phyloP scores from a whole-genome alignment of 92 coral and sea anemone genomes.

The Porites cylindrica region DNA sequence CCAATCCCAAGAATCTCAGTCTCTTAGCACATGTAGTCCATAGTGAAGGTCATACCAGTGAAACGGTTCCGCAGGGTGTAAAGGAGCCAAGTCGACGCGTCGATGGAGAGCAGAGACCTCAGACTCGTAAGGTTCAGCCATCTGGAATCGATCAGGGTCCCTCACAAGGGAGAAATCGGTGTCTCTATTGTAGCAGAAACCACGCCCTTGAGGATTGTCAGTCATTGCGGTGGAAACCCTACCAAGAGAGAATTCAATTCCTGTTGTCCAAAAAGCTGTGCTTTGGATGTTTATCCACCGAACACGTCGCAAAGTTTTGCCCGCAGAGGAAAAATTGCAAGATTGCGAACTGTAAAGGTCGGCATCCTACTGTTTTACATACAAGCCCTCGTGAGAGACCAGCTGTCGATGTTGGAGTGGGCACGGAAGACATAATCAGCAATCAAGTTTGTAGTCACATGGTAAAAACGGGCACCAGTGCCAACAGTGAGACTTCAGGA shows the following conservation, averaged over 20 bases:
- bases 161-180: not conserved
- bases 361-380: conserved; percentile 61
- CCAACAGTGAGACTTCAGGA: conserved; percentile 13
- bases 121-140: not conserved
- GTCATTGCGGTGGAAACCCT: conserved; percentile 43
- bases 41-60: no score
- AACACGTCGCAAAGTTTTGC: conserved; percentile 50
- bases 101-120: not conserved
- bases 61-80: no score
- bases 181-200: conserved; percentile 32
- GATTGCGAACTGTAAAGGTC: conserved; percentile 31
- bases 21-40: not conserved
- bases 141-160: not conserved
- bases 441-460: not conserved
- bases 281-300: conserved; percentile 52
- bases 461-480: not conserved
- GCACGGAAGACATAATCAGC: not conserved
- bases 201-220: conserved; percentile 48
- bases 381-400: conserved; percentile 9
- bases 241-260: conserved; percentile 46
- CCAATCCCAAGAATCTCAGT: not conserved
- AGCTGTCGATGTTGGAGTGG: not conserved
- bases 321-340: conserved; percentile 34
- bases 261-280: conserved; percentile 42
- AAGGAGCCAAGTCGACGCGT: no score